phyloP scores from a whole-genome alignment of 2,888 invertebrate species.

The Apantesis nais region DNA sequence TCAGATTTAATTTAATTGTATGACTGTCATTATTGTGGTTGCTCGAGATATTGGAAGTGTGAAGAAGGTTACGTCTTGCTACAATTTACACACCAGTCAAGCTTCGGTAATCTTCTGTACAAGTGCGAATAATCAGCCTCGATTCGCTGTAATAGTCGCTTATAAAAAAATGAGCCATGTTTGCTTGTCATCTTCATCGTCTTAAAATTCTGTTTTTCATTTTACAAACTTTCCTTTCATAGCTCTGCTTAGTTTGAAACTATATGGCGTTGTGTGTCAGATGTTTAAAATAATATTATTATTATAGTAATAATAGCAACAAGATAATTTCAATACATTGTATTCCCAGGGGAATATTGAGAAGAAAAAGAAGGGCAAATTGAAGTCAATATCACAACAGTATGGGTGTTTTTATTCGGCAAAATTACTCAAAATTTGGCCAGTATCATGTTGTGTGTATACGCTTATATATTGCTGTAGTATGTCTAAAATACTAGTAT shows the following conservation, averaged over 20 bases:
- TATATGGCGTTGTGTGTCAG: too few relatives aligned
- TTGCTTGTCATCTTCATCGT: not conserved
- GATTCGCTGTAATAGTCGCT: not conserved
- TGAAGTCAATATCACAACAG: conserved; percentile 56
- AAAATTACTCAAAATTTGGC: too few relatives aligned
- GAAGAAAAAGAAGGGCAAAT: conserved; percentile 50
- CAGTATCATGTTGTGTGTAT: too few relatives aligned
- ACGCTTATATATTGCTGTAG: too few relatives aligned
- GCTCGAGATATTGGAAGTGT: conserved; percentile 10
- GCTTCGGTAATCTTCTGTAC: not conserved
- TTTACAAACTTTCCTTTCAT: not conserved
- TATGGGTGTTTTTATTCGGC: conserved; percentile 49
- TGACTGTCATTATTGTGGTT: conserved; percentile 16
- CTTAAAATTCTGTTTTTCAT: not conserved
- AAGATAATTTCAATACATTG: conserved; percentile 12
- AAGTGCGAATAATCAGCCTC: not conserved
- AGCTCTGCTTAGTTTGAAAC: too few relatives aligned
- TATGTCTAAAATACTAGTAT: too few relatives aligned
- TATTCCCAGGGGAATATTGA: conserved; percentile 40
- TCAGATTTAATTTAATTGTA: too few relatives aligned
- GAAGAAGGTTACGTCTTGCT: conserved; percentile 9
- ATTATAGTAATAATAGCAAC: too few relatives aligned
- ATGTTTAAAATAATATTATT: too few relatives aligned
- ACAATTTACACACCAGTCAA: not conserved
- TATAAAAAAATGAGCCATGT: not conserved